Conservation (phyloP, 2,888 invertebrate species). For the Cryptus armator region DNA sequence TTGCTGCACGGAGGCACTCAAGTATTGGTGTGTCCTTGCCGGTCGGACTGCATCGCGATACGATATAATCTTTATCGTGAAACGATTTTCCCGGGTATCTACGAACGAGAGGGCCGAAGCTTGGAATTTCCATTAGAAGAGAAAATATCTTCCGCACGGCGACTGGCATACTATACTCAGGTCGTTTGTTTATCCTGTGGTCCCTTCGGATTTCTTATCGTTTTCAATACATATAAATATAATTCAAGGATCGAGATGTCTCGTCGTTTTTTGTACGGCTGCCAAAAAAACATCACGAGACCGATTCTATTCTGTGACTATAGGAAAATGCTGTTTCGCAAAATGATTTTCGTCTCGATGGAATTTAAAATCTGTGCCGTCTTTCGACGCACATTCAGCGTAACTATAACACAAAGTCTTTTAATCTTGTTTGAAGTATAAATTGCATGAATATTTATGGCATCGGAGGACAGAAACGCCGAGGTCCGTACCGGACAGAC, state of each 20-base stretch:
- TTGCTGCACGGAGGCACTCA: conserved; percentile 3
- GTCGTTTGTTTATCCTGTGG: conserved; percentile 26
- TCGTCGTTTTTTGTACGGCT: background rate
- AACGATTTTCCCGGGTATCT: conserved; percentile 36
- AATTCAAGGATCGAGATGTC: conserved; percentile 19
- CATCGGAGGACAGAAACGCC: conserved; percentile 34
- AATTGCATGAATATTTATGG: conserved; percentile 60
- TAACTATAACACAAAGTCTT: background rate
- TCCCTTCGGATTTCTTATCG: conserved; percentile 7
- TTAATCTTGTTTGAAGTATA: conserved; percentile 57
- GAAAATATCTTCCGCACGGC: conserved; percentile 17
- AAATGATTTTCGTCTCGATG: background rate
- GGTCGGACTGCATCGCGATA: conserved; percentile 12
- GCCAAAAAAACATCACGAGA: background rate
- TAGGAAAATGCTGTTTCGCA: background rate
- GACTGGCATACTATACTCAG: background rate
- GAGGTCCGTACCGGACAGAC: conserved; percentile 23
- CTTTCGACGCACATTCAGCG: background rate
- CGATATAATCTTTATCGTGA: conserved; percentile 38
- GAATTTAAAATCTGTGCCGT: background rate
- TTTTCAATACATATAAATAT: background rate
- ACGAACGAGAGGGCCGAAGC: background rate
- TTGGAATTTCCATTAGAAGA: conserved; percentile 75
- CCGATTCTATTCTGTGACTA: background rate
- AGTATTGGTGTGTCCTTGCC: background rate